Conservation (phyloP, 1,140 invertebrate genomes). For the Eurosta solidaginis region DNA sequence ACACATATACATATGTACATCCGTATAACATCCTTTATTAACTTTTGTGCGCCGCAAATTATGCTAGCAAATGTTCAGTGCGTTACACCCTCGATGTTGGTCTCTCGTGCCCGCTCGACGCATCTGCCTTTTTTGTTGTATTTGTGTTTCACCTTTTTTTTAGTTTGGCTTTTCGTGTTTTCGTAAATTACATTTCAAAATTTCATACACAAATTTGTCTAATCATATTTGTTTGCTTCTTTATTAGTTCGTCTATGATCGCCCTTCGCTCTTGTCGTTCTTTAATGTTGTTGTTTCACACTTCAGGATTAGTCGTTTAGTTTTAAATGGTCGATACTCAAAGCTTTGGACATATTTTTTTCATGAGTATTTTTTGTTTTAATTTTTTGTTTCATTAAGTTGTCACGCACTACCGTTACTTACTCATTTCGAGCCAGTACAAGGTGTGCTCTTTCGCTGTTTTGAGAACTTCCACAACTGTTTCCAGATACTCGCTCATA, state of each 20-base stretch:
- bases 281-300: constrained; percentile 30
- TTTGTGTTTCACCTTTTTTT: not conserved
- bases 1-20: not conserved
- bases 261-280: constrained; percentile 26
- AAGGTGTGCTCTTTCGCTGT: not conserved
- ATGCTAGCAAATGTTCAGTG: not conserved
- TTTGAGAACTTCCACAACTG: constrained; percentile 35
- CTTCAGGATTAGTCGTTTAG: constrained; percentile 34
- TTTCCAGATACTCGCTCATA: not conserved
- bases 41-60: not conserved
- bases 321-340: not conserved
- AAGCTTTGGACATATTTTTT: not conserved
- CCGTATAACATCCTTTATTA: not conserved
- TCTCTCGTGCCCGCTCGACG: too few relatives aligned
- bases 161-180: not conserved
- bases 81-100: not conserved
- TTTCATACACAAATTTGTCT: constrained; percentile 26
- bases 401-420: constrained; percentile 31
- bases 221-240: constrained; percentile 20
- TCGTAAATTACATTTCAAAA: constrained; percentile 2
- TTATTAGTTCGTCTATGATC: not conserved
- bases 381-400: constrained; percentile 1
- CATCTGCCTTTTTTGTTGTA: not conserved
- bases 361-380: not conserved
- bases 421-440: not conserved